phyloP scores from a whole-genome alignment of 2,113 vertebrate species.

The Notechis scutatus region DNA sequence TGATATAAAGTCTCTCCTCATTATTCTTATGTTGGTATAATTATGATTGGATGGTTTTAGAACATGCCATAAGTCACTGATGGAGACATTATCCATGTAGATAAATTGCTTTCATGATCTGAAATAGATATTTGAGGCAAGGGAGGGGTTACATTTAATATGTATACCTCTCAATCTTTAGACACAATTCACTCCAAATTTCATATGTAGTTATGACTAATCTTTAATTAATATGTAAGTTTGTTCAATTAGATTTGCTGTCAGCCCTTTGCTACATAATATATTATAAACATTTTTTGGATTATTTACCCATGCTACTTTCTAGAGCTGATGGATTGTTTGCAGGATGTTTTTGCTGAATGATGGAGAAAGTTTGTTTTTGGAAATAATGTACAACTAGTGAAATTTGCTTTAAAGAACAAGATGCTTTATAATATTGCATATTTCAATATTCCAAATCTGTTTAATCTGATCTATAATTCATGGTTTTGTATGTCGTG shows the following conservation, averaged over 20 bases:
- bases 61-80: not conserved
- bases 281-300: not conserved
- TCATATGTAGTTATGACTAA: not conserved
- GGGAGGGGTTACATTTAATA: not conserved
- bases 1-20: not conserved
- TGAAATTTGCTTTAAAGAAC: not conserved
- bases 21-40: not conserved
- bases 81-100: not conserved
- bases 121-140: not conserved
- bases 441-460: not conserved
- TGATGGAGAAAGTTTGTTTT: not conserved
- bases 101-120: not conserved
- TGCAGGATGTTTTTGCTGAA: not conserved
- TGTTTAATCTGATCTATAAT: not conserved
- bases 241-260: not conserved
- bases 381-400: not conserved
- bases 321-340: not conserved
- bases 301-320: not conserved
- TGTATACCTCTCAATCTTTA: not conserved
- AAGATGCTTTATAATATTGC: not conserved
- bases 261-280: not conserved
- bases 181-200: not conserved
- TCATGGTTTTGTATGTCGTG: not conserved
- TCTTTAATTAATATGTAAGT: not conserved
- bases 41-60: not conserved